Conservation (phyloP, 1,140 invertebrate genomes). For the Cydia splendana region DNA sequence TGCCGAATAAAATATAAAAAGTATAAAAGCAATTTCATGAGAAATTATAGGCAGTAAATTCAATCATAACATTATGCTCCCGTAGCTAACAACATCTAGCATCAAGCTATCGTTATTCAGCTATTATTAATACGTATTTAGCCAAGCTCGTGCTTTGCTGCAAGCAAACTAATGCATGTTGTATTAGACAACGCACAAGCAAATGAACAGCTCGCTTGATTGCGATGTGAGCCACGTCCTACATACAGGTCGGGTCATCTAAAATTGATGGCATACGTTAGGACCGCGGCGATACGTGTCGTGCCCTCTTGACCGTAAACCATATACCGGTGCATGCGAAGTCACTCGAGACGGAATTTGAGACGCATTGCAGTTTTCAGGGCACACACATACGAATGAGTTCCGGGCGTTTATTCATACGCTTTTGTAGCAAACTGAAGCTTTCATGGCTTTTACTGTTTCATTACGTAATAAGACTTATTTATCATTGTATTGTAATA, state of each 20-base stretch:
- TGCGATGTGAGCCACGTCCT: conserved; percentile 33
- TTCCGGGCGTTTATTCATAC: not conserved
- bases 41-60: no score
- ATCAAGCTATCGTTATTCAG: not conserved
- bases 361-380: conserved; percentile 29
- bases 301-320: conserved; percentile 34
- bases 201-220: conserved; percentile 31
- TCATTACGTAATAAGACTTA: no score
- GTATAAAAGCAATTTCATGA: no score
- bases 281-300: conserved; percentile 38
- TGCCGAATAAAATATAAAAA: no score
- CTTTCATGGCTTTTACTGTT: no score
- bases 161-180: conserved; percentile 32
- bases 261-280: conserved; percentile 53
- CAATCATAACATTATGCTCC: no score
- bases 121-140: conserved; percentile 17
- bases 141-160: not conserved
- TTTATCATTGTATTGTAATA: no score
- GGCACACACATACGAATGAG: not conserved
- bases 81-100: not conserved
- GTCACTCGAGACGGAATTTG: conserved; percentile 15
- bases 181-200: conserved; percentile 28
- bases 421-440: no score
- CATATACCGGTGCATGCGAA: conserved; percentile 24
- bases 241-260: conserved; percentile 44